A percentile compares a stretch with the other conserved stretches of the same genome.
Conservation (phyloP, 2,113 vertebrate genomes). For the Hippocampus guttulatus region DNA sequence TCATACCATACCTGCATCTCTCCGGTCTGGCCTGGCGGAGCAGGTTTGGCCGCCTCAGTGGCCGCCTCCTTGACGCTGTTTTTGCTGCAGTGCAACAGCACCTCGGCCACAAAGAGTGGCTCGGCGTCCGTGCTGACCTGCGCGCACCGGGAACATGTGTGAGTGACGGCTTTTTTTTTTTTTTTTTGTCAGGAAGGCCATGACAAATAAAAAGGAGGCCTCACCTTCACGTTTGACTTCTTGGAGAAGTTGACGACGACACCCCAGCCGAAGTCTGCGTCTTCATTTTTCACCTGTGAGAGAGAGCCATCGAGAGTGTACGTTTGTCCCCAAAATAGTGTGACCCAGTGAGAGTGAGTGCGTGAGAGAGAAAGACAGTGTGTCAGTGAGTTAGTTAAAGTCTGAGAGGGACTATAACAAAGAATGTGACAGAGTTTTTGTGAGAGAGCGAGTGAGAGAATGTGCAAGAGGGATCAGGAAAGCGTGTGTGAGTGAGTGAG, state of each 20-base stretch:
- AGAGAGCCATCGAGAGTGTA: neutral
- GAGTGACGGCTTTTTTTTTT: neutral
- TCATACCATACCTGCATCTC: constrained; percentile 87
- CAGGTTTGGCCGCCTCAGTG: constrained; percentile 86
- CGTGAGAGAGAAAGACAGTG: neutral
- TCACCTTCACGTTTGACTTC: constrained; percentile 93
- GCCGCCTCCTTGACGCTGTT: constrained; percentile 90
- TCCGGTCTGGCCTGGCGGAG: constrained; percentile 81
- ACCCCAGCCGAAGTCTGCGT: constrained; percentile 94
- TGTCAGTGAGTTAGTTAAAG: no score
- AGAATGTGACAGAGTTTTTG: no score
- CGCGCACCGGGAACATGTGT: neutral
- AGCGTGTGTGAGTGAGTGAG: neutral
- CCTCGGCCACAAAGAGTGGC: constrained; percentile 89
- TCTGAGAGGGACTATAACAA: no score
- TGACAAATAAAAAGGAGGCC: neutral
- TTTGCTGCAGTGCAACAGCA: constrained; percentile 89
- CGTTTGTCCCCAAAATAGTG: no score
- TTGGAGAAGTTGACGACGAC: constrained; percentile 96
- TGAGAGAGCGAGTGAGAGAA: no score
- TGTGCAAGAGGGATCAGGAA: neutral
- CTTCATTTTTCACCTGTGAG: constrained; percentile 86
- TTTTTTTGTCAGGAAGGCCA: neutral
- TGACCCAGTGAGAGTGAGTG: neutral
- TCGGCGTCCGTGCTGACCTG: constrained; percentile 74